phyloP scores from a whole-genome alignment of 2,797 vertebrate genomes.

The Zenarchopterus dispar region DNA sequence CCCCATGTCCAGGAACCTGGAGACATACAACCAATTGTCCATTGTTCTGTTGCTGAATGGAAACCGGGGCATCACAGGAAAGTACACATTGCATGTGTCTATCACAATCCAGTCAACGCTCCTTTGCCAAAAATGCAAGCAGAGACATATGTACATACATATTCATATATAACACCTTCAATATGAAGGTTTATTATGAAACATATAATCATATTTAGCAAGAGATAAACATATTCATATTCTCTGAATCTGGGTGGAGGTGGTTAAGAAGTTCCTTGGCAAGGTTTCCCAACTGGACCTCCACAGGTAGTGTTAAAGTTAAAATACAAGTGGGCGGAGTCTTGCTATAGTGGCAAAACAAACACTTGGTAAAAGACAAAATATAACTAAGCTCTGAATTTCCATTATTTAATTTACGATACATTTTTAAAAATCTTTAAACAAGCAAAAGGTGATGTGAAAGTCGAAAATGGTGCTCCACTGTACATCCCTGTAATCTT shows the following conservation, averaged over 20 bases:
- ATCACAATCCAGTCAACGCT: conserved; percentile 73
- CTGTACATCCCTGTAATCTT: conserved; percentile 79
- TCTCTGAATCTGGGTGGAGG: conserved; percentile 78
- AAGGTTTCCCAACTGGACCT: conserved; percentile 78
- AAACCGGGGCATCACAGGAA: conserved; percentile 54
- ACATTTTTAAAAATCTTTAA: conserved; percentile 57
- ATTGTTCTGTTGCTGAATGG: conserved; percentile 30
- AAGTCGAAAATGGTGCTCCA: conserved; percentile 62
- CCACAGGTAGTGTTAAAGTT: conserved; percentile 82
- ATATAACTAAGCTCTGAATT: conserved; percentile 62
- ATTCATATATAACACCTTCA: conserved; percentile 97
- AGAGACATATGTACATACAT: conserved; percentile 83
- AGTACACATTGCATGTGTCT: conserved; percentile 67
- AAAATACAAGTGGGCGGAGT: conserved; percentile 66
- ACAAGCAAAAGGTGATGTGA: conserved; percentile 57
- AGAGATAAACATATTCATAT: conserved; percentile 97
- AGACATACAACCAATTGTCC: conserved; percentile 45
- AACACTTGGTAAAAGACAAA: conserved; percentile 61
- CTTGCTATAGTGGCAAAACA: conserved; percentile 68
- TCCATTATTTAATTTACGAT: conserved; percentile 50
- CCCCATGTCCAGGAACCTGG: conserved; percentile 43
- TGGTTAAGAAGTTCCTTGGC: conserved; percentile 86
- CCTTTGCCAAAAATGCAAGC: conserved; percentile 86
- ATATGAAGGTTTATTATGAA: conserved; percentile 96
- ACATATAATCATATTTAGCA: conserved; percentile 86